Evolutionary conservation across 2,888 invertebrate species (phyloP), one percentile per base, ranked within the genome.

Genomic region (Seira musarum): DNA sequence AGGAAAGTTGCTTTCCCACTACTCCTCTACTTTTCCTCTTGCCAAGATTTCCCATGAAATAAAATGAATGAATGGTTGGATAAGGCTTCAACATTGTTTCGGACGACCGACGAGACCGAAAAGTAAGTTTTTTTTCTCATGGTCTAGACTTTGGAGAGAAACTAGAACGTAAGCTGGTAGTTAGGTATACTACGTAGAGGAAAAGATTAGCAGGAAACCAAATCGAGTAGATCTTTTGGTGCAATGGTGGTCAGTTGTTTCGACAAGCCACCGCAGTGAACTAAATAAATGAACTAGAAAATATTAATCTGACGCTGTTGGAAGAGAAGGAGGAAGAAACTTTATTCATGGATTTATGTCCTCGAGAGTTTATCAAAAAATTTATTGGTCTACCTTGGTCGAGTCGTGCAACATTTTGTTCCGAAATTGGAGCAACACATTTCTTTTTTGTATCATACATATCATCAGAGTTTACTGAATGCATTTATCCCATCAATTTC

Each of bases 211-310:
- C 49, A 49, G 15, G 17, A 49, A 49, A 13, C 13, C 49, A 49
- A 49, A 49, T 49, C 49, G 49, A 49, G 49, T 49, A 49, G 49
- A 49, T 49, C 49, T 49, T 30, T 30, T 49, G 49, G 49, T n/a
- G 49, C 49, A 49, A 49, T 49, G 49, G 2, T 49, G 49, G 49
- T 49, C 49, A 49, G 15, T 49, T 49, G 49, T n/a, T 49, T 49
- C 49, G 49, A 49, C 49, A n/a, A n/a, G 17, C 49, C 15, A 49
- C 49, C 49, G 49, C 49, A 57, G 57, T 30, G 30, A 10, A 70
- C 60, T 13, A 10, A 70, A 60, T 70, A 60, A 70, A 70, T 70
- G 69, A 70, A 70, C 60, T 70, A 70, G 69, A 70, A 70, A 70
- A 60, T 30, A 70, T 70, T 49, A 70, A 70, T 70, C 60, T 57